A percentile compares a stretch with the other conserved stretches of the same genome.
phyloP scores from a whole-genome alignment of 35 echinoderm and acorn worm genomes.

The Apostichopus parvimensis region DNA sequence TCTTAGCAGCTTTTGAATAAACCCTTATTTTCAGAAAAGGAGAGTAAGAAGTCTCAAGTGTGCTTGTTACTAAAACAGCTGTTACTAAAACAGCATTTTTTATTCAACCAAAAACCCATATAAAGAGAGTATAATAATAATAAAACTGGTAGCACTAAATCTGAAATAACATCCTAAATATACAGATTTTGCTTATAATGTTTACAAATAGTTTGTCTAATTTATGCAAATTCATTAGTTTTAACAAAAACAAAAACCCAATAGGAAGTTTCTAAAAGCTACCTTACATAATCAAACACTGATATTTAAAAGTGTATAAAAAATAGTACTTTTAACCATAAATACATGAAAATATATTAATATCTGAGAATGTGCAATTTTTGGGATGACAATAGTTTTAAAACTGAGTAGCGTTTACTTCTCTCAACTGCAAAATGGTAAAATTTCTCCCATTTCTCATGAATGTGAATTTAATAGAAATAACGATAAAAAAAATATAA shows the following conservation, averaged over 20 bases:
- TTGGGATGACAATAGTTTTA: no score
- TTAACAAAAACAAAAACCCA: not conserved
- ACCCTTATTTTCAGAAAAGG: no score
- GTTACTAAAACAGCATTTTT: not conserved
- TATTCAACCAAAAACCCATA: not conserved
- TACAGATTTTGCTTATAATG: not conserved
- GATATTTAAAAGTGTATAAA: not conserved
- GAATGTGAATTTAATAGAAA: no score
- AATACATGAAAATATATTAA: not conserved
- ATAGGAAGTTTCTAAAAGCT: not conserved
- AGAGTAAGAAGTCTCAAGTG: no score
- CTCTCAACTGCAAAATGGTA: no score
- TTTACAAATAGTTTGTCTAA: not conserved
- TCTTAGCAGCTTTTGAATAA: no score
- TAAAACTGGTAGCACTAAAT: not conserved
- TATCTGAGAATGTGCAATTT: not conserved
- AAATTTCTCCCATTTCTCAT: no score
- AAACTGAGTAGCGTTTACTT: no score
- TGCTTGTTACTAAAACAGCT: no score
- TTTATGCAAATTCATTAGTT: not conserved
- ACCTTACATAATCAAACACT: not conserved
- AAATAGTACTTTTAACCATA: conserved; percentile 5
- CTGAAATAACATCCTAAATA: not conserved
- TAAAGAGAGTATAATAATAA: not conserved
- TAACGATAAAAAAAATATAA: no score